phyloP scores from a whole-genome alignment of 2,797 vertebrate genomes.

The Eospalax fontanierii region DNA sequence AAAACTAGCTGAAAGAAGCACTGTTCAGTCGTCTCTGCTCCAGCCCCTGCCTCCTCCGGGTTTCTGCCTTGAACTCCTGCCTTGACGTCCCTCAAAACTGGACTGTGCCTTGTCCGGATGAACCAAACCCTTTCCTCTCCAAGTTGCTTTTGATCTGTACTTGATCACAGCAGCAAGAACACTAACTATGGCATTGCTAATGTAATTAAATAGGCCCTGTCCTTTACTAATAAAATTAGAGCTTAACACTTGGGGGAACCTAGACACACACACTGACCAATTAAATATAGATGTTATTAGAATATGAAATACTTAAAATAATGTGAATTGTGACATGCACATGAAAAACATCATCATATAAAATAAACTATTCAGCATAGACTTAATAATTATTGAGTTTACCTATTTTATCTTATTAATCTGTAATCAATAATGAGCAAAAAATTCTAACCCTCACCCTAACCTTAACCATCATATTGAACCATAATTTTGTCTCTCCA shows the following conservation, averaged over 20 bases:
- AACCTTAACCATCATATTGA: neutral
- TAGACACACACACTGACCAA: neutral
- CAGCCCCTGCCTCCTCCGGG: too few relatives aligned
- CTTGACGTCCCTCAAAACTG: too few relatives aligned
- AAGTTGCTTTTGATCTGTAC: too few relatives aligned
- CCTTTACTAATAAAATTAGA: neutral
- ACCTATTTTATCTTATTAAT: neutral
- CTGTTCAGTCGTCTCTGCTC: too few relatives aligned
- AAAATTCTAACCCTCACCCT: too few relatives aligned
- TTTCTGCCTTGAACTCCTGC: too few relatives aligned
- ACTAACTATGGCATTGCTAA: neutral
- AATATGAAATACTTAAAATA: neutral
- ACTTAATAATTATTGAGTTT: neutral
- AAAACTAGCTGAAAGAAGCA: too few relatives aligned
- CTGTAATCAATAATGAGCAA: neutral
- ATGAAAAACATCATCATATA: neutral
- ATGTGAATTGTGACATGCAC: neutral
- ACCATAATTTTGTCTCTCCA: neutral
- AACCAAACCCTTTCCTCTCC: too few relatives aligned
- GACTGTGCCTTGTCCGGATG: too few relatives aligned
- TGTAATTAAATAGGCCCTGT: neutral
- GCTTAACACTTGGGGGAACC: neutral
- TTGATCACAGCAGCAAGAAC: too few relatives aligned
- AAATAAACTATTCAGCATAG: neutral
- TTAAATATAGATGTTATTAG: neutral